These are phyloP conservation scores for Temnothorax rugatulus DNA, from an alignment of 2,888 invertebrate genomes.

Conservation along the genomic window DNA sequence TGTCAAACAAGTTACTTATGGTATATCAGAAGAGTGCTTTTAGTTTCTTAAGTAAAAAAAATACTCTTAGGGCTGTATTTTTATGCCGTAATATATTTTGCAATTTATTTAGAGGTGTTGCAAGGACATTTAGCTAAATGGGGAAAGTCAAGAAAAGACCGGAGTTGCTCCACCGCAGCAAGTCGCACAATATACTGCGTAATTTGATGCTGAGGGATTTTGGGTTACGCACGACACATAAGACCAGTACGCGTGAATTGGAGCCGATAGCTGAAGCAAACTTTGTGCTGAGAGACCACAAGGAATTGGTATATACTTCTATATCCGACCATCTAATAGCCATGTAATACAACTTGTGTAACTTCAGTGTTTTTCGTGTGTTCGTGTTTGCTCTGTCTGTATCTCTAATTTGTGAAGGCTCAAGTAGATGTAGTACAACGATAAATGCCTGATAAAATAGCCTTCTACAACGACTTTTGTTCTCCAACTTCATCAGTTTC, in stretches of 20 bases:
- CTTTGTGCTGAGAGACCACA: slow-evolving; percentile 88
- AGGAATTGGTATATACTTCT: slow-evolving; percentile 87
- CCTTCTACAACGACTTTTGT: not conserved
- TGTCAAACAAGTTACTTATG: not conserved
- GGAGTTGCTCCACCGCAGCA: slow-evolving; percentile 68
- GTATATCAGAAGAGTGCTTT: not conserved
- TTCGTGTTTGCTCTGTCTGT: not conserved
- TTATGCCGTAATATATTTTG: not conserved
- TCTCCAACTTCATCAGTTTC: not conserved
- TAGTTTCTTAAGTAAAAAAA: not conserved
- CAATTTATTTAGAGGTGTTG: slow-evolving; percentile 2
- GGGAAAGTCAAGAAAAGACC: slow-evolving; percentile 75
- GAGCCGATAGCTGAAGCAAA: slow-evolving; percentile 90
- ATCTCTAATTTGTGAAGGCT: not conserved
- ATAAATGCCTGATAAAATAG: slow-evolving; percentile 1
- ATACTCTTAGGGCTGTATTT: not conserved
- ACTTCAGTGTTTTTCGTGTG: not conserved
- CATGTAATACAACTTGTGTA: not conserved
- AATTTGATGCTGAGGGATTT: slow-evolving; percentile 82
- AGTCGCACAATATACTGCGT: slow-evolving; percentile 78
- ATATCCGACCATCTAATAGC: not conserved
- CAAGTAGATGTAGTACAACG: not conserved
- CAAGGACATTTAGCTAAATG: slow-evolving; percentile 67
- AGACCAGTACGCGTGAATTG: slow-evolving; percentile 87
- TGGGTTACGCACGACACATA: slow-evolving; percentile 78